These are phyloP conservation scores for Echeneis naucrates DNA, from an alignment of 2,797 vertebrate genomes.

Conservation along the genomic window DNA sequence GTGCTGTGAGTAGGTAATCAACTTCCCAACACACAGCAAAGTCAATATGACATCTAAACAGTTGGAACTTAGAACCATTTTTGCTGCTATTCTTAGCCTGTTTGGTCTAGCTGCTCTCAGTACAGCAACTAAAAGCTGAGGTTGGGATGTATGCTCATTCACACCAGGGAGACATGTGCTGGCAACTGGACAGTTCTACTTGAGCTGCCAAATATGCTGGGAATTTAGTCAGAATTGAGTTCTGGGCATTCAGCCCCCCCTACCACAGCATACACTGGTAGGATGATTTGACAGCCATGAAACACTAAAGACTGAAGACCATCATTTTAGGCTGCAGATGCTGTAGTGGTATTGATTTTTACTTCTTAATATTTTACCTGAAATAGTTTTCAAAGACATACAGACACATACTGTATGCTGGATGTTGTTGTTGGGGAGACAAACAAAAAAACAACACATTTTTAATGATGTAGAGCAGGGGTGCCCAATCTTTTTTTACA, in stretches of 20 bases:
- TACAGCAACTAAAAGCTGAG: slow-evolving; percentile 20
- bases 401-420: slow-evolving; percentile 5
- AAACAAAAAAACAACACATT: not conserved
- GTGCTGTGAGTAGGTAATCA: slow-evolving; percentile 56
- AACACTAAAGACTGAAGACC: slow-evolving; percentile 47
- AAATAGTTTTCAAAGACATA: slow-evolving; percentile 50
- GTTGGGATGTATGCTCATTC: slow-evolving; percentile 1
- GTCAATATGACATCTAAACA: slow-evolving; percentile 64
- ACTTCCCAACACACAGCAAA: slow-evolving; percentile 57
- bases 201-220: slow-evolving; percentile 5
- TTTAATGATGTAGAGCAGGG: no score
- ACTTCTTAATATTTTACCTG: slow-evolving; percentile 31
- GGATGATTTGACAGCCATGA: slow-evolving; percentile 35
- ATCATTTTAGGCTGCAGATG: slow-evolving; percentile 37
- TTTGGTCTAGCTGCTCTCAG: slow-evolving; percentile 16
- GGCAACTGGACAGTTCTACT: slow-evolving; percentile 1
- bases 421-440: not conserved
- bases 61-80: slow-evolving; percentile 53
- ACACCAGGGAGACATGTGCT: slow-evolving; percentile 32
- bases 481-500: no score
- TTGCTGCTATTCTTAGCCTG: slow-evolving; percentile 30
- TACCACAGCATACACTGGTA: slow-evolving; percentile 24
- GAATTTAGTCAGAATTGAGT: not conserved
- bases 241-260: not conserved
- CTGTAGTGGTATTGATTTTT: slow-evolving; percentile 55